Percentiles rank a stretch among this genome's conserved stretches.
These are phyloP conservation scores for Agriotes lineatus DNA, from an alignment of 2,888 invertebrate genomes.

Conservation along the genomic window DNA sequence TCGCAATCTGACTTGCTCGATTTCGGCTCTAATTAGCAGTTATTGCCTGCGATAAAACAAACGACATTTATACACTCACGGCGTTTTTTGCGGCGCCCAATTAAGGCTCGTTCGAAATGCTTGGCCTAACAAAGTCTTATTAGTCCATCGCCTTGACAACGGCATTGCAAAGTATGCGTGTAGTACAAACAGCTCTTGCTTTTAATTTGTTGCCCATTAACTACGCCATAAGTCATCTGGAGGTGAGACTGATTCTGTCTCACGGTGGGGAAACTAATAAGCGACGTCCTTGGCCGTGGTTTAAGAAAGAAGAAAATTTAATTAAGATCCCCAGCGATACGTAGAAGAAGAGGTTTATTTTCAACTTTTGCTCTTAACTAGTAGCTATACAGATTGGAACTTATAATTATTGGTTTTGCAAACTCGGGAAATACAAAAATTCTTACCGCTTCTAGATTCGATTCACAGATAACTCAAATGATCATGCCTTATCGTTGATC, in stretches of 20 bases:
- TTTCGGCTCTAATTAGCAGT: conserved; percentile 9
- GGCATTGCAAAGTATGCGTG: not conserved
- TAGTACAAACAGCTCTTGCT: conserved; percentile 1
- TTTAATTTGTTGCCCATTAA: conserved; percentile 9
- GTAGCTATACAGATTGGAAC: too few relatives aligned
- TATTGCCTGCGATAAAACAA: conserved; percentile 7
- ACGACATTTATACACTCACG: conserved; percentile 15
- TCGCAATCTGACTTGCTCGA: conserved; percentile 8
- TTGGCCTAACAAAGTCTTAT: not conserved
- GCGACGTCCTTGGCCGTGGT: not conserved
- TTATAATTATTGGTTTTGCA: too few relatives aligned
- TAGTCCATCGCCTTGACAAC: not conserved
- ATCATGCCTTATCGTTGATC: too few relatives aligned
- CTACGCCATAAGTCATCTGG: not conserved
- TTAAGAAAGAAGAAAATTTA: too few relatives aligned
- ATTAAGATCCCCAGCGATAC: too few relatives aligned
- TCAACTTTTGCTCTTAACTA: too few relatives aligned
- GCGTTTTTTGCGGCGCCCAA: not conserved
- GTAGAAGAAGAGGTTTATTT: too few relatives aligned
- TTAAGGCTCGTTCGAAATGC: not conserved
- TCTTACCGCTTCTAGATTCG: too few relatives aligned
- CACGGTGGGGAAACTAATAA: not conserved
- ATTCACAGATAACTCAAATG: too few relatives aligned
- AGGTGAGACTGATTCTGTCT: not conserved
- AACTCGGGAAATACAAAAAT: too few relatives aligned